Percentiles rank a stretch among this genome's conserved stretches.
phyloP scores from a whole-genome alignment of 2,113 vertebrate genomes.

The Solea senegalensis region DNA sequence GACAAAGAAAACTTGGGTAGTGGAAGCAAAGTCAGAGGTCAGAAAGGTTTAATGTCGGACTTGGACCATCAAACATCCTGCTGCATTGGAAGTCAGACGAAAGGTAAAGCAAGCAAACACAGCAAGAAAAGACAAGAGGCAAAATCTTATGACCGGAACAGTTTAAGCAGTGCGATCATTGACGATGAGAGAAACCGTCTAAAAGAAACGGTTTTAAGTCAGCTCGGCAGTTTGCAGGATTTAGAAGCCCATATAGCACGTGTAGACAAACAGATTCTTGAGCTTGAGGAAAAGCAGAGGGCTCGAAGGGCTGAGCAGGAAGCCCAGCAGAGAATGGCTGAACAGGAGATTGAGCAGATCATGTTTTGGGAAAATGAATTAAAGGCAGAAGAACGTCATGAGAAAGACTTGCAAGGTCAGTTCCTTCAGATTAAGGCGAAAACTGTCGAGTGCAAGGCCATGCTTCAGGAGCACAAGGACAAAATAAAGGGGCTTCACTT shows the following conservation, averaged over 20 bases:
- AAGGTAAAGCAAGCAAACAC: conserved; percentile 44
- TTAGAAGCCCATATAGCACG: conserved; percentile 58
- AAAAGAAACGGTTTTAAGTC: conserved; percentile 62
- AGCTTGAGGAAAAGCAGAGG: conserved; percentile 64
- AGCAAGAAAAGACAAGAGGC: conserved; percentile 25
- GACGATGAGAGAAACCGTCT: conserved; percentile 58
- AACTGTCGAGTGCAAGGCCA: conserved; percentile 71
- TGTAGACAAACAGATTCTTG: conserved; percentile 64
- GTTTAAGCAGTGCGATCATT: not conserved
- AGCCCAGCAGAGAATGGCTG: conserved; percentile 15
- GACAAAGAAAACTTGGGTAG: conserved; percentile 29
- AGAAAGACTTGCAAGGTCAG: conserved; percentile 74
- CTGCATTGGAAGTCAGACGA: conserved; percentile 66
- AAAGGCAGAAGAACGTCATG: conserved; percentile 74
- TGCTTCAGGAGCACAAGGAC: conserved; percentile 73
- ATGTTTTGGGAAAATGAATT: conserved; percentile 82
- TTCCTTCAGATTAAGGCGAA: conserved; percentile 77
- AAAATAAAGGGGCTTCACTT: conserved; percentile 59
- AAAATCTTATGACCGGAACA: not conserved
- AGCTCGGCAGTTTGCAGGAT: conserved; percentile 68
- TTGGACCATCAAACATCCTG: conserved; percentile 68
- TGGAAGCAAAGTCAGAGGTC: conserved; percentile 42
- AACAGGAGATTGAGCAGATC: conserved; percentile 74
- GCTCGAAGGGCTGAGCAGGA: conserved; percentile 29
- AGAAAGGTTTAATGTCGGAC: conserved; percentile 46